A percentile compares a stretch with the other conserved stretches of the same genome.
Conservation (phyloP, 2,113 vertebrate genomes). For the Toxotes jaculatrix region DNA sequence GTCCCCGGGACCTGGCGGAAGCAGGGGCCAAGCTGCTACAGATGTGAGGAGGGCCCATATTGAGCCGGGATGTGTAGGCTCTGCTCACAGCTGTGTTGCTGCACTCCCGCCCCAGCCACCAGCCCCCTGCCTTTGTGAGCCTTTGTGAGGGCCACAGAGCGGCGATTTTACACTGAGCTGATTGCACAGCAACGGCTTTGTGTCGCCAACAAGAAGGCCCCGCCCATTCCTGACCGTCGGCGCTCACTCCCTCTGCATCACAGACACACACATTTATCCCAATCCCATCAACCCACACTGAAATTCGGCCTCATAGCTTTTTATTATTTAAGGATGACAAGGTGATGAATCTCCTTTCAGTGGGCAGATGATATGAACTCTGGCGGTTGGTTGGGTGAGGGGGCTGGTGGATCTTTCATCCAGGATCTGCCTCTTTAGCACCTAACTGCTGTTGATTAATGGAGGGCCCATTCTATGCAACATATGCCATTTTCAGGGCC, state of each 20-base stretch:
- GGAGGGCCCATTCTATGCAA: constrained; percentile 80
- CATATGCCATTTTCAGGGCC: constrained; percentile 84
- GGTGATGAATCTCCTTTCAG: constrained; percentile 84
- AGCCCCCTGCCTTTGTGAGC: constrained; percentile 89
- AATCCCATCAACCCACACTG: constrained; percentile 58
- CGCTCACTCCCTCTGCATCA: constrained; percentile 48
- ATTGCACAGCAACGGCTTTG: constrained; percentile 89
- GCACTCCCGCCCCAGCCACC: constrained; percentile 87
- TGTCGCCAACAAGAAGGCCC: constrained; percentile 77
- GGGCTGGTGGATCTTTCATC: constrained; percentile 49
- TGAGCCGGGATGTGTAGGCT: constrained; percentile 86
- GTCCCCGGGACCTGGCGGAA: constrained; percentile 82
- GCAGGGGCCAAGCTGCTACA: constrained; percentile 84
- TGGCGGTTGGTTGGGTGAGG: constrained; percentile 16
- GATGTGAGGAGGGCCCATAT: constrained; percentile 90
- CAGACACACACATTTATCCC: constrained; percentile 62
- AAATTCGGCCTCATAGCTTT: constrained; percentile 48
- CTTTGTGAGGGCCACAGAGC: constrained; percentile 86
- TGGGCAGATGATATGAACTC: constrained; percentile 71
- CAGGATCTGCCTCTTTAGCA: constrained; percentile 86
- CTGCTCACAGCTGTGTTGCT: constrained; percentile 92
- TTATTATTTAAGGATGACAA: constrained; percentile 76
- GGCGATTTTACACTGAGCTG: constrained; percentile 89
- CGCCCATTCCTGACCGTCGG: constrained; percentile 71
- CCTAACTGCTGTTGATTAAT: constrained; percentile 91